A percentile compares a stretch with the other conserved stretches of the same genome.
Evolutionary conservation across 2,797 vertebrate genomes (phyloP).

Genomic region (Spinus pinus): DNA sequence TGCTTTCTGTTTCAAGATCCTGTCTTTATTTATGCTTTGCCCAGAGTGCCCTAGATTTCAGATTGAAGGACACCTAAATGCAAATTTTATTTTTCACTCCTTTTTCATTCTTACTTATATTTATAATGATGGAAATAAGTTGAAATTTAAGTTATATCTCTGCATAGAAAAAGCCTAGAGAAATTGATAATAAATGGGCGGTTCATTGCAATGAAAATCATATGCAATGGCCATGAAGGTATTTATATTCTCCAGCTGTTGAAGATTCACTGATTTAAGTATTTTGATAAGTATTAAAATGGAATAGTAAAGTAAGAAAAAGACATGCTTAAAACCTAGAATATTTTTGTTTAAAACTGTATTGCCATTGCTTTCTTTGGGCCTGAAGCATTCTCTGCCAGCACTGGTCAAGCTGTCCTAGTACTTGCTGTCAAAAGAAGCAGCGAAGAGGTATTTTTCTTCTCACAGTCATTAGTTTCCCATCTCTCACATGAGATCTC

Average conservation of each 20-base stretch:
- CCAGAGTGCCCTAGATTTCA: not conserved
- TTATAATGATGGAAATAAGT: not conserved
- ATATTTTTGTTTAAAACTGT: not conserved
- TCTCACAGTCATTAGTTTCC: not conserved
- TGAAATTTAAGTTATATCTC: not conserved
- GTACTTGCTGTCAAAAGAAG: not conserved
- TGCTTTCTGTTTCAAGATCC: not conserved
- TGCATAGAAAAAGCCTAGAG: not conserved
- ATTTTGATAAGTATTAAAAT: not conserved
- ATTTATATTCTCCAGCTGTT: not conserved
- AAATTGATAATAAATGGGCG: not conserved
- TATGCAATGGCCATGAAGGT: fast-evolving
- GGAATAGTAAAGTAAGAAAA: not conserved
- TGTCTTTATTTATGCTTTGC: not conserved
- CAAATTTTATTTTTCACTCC: not conserved
- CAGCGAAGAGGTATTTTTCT: not conserved
- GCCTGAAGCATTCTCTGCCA: not conserved
- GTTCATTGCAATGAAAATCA: not conserved
- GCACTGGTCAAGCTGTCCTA: not conserved
- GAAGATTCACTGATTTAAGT: not conserved
- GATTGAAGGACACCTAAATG: not conserved
- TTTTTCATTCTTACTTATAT: not conserved
- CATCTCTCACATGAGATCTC: not conserved
- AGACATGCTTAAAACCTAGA: not conserved
- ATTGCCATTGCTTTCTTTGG: not conserved